These are phyloP conservation scores for Thymelicus acteon DNA, from an alignment of 2,888 invertebrate genomes.

Conservation along the genomic window DNA sequence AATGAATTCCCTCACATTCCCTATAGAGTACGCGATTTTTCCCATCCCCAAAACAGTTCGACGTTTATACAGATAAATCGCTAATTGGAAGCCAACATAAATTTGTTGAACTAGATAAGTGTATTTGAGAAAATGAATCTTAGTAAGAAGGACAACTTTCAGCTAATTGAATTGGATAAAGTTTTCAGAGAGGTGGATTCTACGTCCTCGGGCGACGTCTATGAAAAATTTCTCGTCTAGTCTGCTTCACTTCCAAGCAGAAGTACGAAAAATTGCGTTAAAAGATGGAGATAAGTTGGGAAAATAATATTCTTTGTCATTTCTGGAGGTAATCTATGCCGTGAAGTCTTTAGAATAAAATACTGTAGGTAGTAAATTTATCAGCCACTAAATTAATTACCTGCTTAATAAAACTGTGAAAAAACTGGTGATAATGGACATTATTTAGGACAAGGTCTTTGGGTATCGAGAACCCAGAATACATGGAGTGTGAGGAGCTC, in stretches of 20 bases:
- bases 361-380: neutral
- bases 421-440: too few relatives aligned
- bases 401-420: too few relatives aligned
- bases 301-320: slow-evolving; percentile 51
- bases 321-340: slow-evolving; percentile 2
- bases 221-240: slow-evolving; percentile 14
- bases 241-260: slow-evolving; percentile 8
- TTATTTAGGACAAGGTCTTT: too few relatives aligned
- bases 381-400: neutral
- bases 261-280: slow-evolving; percentile 38
- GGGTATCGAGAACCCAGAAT: too few relatives aligned
- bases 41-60: too few relatives aligned
- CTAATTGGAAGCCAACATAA: too few relatives aligned
- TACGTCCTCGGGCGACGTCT: slow-evolving; percentile 7
- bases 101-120: too few relatives aligned
- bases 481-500: too few relatives aligned
- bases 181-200: slow-evolving; percentile 19
- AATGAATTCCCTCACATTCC: too few relatives aligned
- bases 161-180: slow-evolving; percentile 20
- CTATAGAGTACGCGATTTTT: too few relatives aligned
- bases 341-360: neutral
- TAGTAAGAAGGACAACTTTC: slow-evolving; percentile 16
- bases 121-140: slow-evolving; percentile 8
- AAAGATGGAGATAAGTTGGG: slow-evolving; percentile 69
- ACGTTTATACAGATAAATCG: too few relatives aligned